phyloP scores from a whole-genome alignment of 2,113 vertebrate species.

The Irena cyanogastra region DNA sequence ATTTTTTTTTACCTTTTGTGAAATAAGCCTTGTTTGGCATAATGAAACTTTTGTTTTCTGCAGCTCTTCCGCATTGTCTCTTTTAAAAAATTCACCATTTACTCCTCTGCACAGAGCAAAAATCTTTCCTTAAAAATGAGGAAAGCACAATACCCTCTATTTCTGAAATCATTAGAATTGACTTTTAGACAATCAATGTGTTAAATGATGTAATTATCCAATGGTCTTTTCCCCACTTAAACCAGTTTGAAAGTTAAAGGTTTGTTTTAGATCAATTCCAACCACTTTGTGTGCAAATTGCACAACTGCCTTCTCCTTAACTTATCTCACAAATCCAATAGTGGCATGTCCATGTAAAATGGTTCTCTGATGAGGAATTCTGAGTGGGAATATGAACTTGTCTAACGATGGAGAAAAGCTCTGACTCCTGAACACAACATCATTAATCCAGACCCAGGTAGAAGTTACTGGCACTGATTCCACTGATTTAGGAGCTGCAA shows the following conservation, averaged over 20 bases:
- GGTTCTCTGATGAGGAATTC: constrained; percentile 34
- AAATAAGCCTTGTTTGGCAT: constrained; percentile 86
- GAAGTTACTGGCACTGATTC: not conserved
- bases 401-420: not conserved
- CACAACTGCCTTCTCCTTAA: constrained; percentile 82
- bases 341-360: constrained; percentile 27
- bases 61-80: constrained; percentile 79
- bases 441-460: not conserved
- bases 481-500: not conserved
- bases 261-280: constrained; percentile 88
- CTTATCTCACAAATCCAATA: constrained; percentile 81
- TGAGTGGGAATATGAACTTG: not conserved
- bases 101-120: constrained; percentile 56
- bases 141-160: constrained; percentile 80
- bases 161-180: constrained; percentile 87
- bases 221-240: constrained; percentile 81
- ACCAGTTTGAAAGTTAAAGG: constrained; percentile 86
- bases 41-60: constrained; percentile 93
- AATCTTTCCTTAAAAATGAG: constrained; percentile 77
- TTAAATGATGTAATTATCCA: constrained; percentile 91
- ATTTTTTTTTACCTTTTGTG: constrained; percentile 75
- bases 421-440: not conserved
- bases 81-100: constrained; percentile 67
- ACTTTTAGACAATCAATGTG: constrained; percentile 86
- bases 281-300: constrained; percentile 87